Percentiles rank a stretch among this genome's conserved stretches.
These are phyloP conservation scores for Pampusana beccarii DNA, from an alignment of 2,113 vertebrate species.

Conservation along the genomic window DNA sequence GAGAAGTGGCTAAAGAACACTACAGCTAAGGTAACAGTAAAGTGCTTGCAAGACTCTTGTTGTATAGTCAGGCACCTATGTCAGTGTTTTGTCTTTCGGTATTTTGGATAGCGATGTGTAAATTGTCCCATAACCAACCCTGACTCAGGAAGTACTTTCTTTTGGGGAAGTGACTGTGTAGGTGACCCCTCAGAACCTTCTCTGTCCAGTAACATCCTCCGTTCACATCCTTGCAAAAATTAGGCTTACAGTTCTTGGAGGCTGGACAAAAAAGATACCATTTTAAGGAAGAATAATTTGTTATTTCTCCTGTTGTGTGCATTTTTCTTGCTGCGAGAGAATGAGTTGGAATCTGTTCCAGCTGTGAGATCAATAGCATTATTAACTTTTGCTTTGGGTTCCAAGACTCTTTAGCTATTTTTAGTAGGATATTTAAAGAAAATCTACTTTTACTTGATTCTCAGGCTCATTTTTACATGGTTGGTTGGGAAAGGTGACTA, in stretches of 20 bases:
- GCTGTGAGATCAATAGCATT: neutral
- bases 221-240: neutral
- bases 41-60: neutral
- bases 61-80: accelerated
- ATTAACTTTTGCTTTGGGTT: neutral
- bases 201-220: neutral
- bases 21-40: conserved; percentile 75
- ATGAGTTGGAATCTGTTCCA: neutral
- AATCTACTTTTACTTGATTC: neutral
- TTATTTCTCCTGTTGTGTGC: neutral
- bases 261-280: neutral
- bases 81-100: neutral
- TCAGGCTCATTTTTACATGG: neutral
- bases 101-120: neutral
- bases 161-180: neutral
- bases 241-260: neutral
- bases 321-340: neutral
- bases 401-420: neutral
- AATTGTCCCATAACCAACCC: neutral
- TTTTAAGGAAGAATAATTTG: neutral
- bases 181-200: neutral
- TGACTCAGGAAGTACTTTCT: neutral
- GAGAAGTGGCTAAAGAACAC: conserved; percentile 85
- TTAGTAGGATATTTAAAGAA: neutral
- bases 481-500: neutral